Evolutionary conservation across 2,888 invertebrate species (phyloP), one percentile per base, ranked within the genome.

Genomic region (Galerucella nymphaeae): DNA sequence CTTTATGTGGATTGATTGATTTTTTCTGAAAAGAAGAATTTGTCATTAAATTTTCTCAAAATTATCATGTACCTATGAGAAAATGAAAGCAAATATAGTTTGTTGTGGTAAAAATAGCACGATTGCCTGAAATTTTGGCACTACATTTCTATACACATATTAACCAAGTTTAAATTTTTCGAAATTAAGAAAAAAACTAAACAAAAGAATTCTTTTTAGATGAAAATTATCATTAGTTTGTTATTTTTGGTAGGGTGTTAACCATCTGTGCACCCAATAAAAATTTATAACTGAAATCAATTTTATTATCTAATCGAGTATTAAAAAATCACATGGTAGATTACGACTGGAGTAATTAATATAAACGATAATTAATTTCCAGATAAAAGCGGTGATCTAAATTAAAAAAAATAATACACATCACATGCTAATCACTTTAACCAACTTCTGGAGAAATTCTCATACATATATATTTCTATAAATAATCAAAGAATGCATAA

Each of bases 51-150:
- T 64, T 64, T 64, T 64, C 30, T 30, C 38, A 30, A 64, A 64
- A 50, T 16, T 61, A 63, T 63, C n/a, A 11, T 30, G 23, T 30
- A n/a, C n/a, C n/a, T n/a, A 53, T 64, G 20, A 6, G 58, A 58
- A 58, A 66, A 66, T 66, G 14, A 58, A 53, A 66, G 20, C 45
- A 30, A 30, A 30, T 30, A 30, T 30, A 30, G 23, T 30, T 66
- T 58, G 57, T 14, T 66, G 42, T 8, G 58, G 10, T 58, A 58
- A 58, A 66, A 66, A 66, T 66, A 66, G 41, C 57, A 11, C n/a
- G 64, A 50, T 38, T 30, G 50, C 64, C 42, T 42, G 66, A 66
- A 38, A 66, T 66, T 53, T 66, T 66, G 66, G 66, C 66, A 66
- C 66, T 58, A 58, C 45, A 58, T 66, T 66, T 45, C 11, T n/a